Evolutionary conservation across 2,113 vertebrate species (phyloP), one percentile per base, ranked within the genome.

Genomic region (Thryonomys swinderianus): DNA sequence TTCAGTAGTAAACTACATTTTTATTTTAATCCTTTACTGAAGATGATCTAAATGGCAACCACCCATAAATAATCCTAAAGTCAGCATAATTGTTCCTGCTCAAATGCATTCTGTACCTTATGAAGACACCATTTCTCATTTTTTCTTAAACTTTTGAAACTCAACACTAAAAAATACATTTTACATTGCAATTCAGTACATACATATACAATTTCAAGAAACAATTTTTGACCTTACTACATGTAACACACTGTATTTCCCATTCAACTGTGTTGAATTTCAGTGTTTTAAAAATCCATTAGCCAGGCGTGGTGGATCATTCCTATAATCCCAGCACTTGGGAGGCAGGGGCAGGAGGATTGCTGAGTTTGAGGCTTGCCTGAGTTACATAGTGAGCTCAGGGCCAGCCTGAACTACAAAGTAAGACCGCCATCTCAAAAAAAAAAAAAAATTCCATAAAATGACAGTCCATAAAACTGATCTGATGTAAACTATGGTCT

Each of bases 211-310:
- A 53, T 82, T 76, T 87, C 85, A 61, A 97, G 89, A 69, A 92
- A 89, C 5, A 95, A 37, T 66, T 42, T 87, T 80, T 62, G 86
- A 17, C 57, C 55, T 93, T 80, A 90, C 48, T 78, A 57, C 7
- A 62, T 62, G 20, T 79, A 94, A 85, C 67, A 64, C 0, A 62
- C 1, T 93, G 34, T 91, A 86, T 82, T 90, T 85, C 27, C 55
- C 82, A 85, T 45, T 94, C 42, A 42, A 64, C n/a, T 84, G 57
- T 83, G 40, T 79, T 94, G 83, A 53, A 89, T 71, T 93, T 91
- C 84, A 84, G 40, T 73, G 81, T 88, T 90, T n/a, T n/a, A n/a
- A n/a, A n/a, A n/a, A n/a, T n/a, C n/a, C n/a, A n/a, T n/a, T n/a
- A n/a, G n/a, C n/a, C n/a, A n/a, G n/a, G n/a, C n/a, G n/a, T n/a